A percentile compares a stretch with the other conserved stretches of the same genome.
These are phyloP conservation scores for Platygyra sinensis DNA, from an alignment of 64 coral and sea anemone genomes.

Conservation along the genomic window DNA sequence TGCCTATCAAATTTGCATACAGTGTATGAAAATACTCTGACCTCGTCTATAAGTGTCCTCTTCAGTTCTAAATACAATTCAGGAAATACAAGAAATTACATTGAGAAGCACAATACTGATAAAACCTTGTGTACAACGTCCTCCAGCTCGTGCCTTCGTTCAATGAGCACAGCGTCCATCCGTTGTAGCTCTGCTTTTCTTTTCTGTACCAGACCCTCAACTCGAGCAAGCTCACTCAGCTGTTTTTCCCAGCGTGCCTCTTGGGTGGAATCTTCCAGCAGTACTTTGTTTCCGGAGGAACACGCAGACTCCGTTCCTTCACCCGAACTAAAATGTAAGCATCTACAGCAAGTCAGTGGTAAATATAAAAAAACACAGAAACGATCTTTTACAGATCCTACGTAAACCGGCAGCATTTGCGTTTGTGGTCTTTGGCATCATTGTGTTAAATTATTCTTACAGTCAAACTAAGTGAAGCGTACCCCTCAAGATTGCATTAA, in stretches of 20 bases:
- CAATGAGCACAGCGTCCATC: constrained; percentile 53
- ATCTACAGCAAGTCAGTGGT: background rate
- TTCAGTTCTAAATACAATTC: background rate
- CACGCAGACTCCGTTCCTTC: background rate
- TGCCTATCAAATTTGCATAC: too few species aligned
- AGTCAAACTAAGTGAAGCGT: too few species aligned
- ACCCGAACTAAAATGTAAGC: background rate
- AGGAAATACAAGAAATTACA: background rate
- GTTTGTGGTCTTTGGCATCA: too few species aligned
- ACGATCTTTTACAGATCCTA: too few species aligned
- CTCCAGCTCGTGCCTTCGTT: constrained; percentile 64
- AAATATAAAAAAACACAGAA: background rate
- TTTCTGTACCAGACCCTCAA: constrained; percentile 53
- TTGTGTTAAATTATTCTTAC: too few species aligned
- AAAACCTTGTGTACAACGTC: constrained; percentile 48
- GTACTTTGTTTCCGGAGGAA: background rate
- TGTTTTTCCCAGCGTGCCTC: constrained; percentile 45
- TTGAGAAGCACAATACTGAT: too few species aligned
- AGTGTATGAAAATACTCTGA: too few species aligned
- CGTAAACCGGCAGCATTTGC: too few species aligned
- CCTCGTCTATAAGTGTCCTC: background rate
- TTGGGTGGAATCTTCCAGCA: background rate
- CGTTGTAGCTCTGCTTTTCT: constrained; percentile 69
- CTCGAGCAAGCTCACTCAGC: constrained; percentile 55
- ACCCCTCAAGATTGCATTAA: too few species aligned